These are phyloP conservation scores for Volucella zonaria DNA, from an alignment of 2,888 invertebrate species.

Conservation along the genomic window DNA sequence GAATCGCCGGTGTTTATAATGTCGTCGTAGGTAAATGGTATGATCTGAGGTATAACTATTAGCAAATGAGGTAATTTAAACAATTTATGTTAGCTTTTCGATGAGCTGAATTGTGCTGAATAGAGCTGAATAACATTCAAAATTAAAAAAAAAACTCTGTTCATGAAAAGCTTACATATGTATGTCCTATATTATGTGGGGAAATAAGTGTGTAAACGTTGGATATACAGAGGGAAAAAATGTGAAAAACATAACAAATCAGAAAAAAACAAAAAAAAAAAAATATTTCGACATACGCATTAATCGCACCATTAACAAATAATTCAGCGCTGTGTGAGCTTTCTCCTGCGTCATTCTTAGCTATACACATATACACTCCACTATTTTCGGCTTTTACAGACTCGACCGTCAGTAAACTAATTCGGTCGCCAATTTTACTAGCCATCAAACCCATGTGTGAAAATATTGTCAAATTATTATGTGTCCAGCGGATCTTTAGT, in stretches of 20 bases:
- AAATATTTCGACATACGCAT: conserved; percentile 74
- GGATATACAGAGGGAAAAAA: conserved; percentile 17
- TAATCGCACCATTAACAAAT: conserved; percentile 85
- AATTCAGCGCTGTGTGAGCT: conserved; percentile 85
- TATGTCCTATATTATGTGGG: conserved; percentile 11
- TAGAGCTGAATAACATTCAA: conserved; percentile 22
- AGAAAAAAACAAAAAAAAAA: conserved; percentile 52
- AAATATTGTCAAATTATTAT: conserved; percentile 80
- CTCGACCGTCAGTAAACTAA: conserved; percentile 88
- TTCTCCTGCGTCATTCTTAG: conserved; percentile 86
- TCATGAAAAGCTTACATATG: neutral
- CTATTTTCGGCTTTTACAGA: conserved; percentile 87
- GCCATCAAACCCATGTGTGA: conserved; percentile 85
- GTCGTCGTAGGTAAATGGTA: conserved; percentile 89
- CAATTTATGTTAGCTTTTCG: neutral
- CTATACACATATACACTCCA: conserved; percentile 88
- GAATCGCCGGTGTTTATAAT: conserved; percentile 88
- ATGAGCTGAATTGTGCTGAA: conserved; percentile 38
- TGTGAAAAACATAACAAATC: conserved; percentile 34
- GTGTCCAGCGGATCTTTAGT: conserved; percentile 87
- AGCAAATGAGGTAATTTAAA: conserved; percentile 18
- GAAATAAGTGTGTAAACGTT: conserved; percentile 17
- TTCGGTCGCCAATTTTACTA: conserved; percentile 86
- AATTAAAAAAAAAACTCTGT: neutral
- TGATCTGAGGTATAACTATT: conserved; percentile 89